These are phyloP conservation scores for Tetanocera ferruginea DNA, from an alignment of 2,888 invertebrate species.

Conservation along the genomic window DNA sequence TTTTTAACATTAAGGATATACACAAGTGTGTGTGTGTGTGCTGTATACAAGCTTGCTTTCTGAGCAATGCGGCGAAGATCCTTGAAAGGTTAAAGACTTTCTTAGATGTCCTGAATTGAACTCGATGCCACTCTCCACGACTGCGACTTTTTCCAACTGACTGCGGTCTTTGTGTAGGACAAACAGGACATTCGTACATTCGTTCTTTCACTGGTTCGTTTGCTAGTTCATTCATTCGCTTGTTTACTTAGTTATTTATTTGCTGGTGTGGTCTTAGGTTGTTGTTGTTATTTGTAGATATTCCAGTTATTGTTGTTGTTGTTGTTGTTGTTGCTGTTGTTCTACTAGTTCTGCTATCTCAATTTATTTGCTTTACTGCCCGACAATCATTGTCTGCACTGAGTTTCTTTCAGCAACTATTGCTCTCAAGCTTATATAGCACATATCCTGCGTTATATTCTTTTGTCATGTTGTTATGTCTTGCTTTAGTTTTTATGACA, in stretches of 20 bases:
- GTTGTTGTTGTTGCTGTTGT: background rate
- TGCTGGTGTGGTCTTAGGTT: background rate
- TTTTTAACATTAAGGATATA: background rate
- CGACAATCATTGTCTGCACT: too few species aligned
- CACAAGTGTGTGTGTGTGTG: background rate
- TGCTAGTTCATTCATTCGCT: background rate
- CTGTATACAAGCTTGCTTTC: background rate
- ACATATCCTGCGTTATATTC: too few species aligned
- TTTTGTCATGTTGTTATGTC: too few species aligned
- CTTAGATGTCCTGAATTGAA: conserved; percentile 23
- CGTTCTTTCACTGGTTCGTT: background rate
- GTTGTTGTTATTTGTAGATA: too few species aligned
- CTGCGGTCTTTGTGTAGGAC: conserved; percentile 10
- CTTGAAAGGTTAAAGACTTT: conserved; percentile 58
- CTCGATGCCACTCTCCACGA: background rate
- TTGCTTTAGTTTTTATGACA: too few species aligned
- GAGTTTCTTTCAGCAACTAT: too few species aligned
- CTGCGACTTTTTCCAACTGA: background rate
- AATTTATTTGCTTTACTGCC: background rate
- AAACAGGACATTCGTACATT: background rate
- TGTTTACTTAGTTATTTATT: background rate
- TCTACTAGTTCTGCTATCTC: background rate
- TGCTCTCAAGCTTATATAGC: too few species aligned
- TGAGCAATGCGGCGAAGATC: conserved; percentile 48
- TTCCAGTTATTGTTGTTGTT: too few species aligned